Evolutionary conservation across 2,888 invertebrate genomes (phyloP).

Genomic region (Cephus pygmeus): DNA sequence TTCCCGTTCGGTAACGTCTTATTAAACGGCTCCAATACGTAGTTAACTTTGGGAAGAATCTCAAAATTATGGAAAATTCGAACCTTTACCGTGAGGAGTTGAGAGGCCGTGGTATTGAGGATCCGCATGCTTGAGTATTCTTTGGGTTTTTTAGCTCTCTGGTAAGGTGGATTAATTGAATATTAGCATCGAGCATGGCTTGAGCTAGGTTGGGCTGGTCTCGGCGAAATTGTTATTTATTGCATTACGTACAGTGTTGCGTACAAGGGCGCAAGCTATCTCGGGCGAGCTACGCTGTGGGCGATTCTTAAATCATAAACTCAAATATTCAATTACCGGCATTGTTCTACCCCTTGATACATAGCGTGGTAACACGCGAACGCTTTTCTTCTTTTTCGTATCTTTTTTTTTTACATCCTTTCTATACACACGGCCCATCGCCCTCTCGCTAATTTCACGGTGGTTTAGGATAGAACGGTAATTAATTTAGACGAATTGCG

Average conservation of each 20-base stretch:
- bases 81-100: background rate
- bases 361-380: conserved; percentile 39
- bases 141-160: background rate
- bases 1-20: background rate
- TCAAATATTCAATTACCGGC: conserved; percentile 52
- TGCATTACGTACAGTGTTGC: background rate
- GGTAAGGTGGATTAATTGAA: background rate
- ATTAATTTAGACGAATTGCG: conserved; percentile 43
- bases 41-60: background rate
- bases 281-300: conserved; percentile 24
- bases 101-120: background rate
- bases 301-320: conserved; percentile 51
- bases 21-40: background rate
- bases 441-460: conserved; percentile 46
- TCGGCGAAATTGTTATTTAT: conserved; percentile 6
- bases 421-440: conserved; percentile 17
- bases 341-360: conserved; percentile 48
- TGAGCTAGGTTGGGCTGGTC: background rate
- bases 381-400: conserved; percentile 3
- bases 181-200: background rate
- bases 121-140: background rate
- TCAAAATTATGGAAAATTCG: background rate
- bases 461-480: conserved; percentile 38
- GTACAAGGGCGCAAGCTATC: background rate
- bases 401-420: background rate